Evolutionary conservation across 2,113 vertebrate species (phyloP).

Genomic region (Anolis carolinensis): DNA sequence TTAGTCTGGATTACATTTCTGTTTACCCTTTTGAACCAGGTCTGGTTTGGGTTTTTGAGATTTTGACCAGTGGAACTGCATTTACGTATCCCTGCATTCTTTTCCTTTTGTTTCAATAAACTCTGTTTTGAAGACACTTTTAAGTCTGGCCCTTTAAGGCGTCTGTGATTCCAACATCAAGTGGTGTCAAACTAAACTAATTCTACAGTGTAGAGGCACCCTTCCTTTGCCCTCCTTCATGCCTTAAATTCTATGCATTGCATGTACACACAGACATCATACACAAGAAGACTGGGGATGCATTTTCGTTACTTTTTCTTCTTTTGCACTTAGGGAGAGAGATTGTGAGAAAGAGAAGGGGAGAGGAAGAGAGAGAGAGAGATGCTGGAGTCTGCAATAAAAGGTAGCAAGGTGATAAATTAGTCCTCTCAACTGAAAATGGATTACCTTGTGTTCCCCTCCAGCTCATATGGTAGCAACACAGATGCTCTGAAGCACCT

Average conservation of each 20-base stretch:
- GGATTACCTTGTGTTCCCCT: conserved; percentile 93
- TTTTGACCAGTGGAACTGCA: no score
- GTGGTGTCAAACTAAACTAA: no score
- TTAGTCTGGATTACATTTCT: no score
- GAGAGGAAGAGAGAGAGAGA: conserved; percentile 58
- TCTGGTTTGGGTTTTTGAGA: no score
- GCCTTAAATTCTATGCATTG: neutral
- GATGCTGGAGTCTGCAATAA: conserved; percentile 82
- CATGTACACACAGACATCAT: conserved; percentile 27
- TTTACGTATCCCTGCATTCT: no score
- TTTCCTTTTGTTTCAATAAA: no score
- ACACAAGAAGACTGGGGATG: neutral
- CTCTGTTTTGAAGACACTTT: no score
- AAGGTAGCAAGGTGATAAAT: conserved; percentile 98
- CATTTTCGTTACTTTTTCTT: conserved; percentile 47
- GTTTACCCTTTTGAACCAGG: no score
- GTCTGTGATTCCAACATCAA: no score
- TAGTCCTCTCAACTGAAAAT: conserved; percentile 94
- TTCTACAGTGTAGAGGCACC: no score
- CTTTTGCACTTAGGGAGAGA: conserved; percentile 46
- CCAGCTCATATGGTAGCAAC: conserved; percentile 89
- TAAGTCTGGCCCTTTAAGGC: no score
- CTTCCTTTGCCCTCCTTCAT: conserved; percentile 7
- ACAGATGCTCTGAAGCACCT: conserved; percentile 91
- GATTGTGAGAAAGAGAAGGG: neutral